Evolutionary conservation across 2,888 invertebrate genomes (phyloP).

Genomic region (Alentia gelatinosa): DNA sequence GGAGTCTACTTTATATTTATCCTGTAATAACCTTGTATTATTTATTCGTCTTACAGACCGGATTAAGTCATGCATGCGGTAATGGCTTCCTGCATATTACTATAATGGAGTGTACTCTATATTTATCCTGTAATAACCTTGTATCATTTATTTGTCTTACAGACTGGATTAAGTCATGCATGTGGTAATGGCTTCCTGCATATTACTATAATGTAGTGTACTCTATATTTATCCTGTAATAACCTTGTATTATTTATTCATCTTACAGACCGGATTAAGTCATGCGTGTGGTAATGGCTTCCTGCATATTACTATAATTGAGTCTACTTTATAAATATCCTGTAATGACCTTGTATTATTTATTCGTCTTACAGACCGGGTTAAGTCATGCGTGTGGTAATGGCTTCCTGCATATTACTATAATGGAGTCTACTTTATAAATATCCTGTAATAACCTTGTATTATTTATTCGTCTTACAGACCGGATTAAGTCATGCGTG

Average conservation of each 20-base stretch:
- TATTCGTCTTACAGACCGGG: constrained; percentile 83
- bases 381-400: constrained; percentile 87
- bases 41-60: neutral
- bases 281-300: constrained; percentile 86
- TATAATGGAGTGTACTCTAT: neutral
- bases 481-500: constrained; percentile 87
- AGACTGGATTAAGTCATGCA: neutral
- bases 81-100: neutral
- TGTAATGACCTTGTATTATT: neutral
- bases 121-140: neutral
- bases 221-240: neutral
- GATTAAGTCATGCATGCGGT: neutral
- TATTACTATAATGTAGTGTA: neutral
- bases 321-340: neutral
- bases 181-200: neutral
- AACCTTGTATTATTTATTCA: neutral
- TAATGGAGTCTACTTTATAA: neutral
- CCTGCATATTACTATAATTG: constrained; percentile 75
- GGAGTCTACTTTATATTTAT: neutral
- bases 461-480: constrained; percentile 79
- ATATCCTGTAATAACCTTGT: neutral
- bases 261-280: constrained; percentile 86
- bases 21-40: neutral
- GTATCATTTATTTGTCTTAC: neutral
- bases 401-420: constrained; percentile 83